A percentile compares a stretch with the other conserved stretches of the same genome.
Conservation (phyloP, 1,140 invertebrate genomes). For the Drosophila santomea region DNA sequence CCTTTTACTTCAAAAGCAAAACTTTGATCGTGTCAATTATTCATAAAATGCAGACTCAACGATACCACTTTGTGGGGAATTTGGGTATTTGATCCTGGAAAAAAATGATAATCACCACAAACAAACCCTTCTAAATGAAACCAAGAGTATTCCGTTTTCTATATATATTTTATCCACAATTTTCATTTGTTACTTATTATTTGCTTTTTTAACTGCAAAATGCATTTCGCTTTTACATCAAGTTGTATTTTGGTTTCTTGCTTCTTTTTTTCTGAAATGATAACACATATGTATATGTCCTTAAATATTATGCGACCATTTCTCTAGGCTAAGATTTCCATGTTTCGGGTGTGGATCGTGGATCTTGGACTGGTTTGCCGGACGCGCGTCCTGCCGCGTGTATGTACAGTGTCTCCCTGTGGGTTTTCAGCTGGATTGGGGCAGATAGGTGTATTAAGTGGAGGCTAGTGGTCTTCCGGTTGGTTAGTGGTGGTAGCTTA, state of each 20-base stretch:
- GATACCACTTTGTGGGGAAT: too few relatives aligned
- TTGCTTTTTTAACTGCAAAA: constrained; percentile 54
- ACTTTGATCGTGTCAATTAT: background rate
- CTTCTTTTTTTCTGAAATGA: constrained; percentile 49
- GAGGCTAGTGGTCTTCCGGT: background rate
- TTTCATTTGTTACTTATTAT: constrained; percentile 33
- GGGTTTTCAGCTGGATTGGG: constrained; percentile 27
- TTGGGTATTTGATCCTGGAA: background rate
- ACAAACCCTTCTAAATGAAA: background rate
- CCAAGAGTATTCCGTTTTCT: constrained; percentile 37
- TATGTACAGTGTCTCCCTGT: constrained; percentile 53
- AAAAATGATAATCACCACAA: background rate
- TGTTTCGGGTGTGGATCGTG: constrained; percentile 19
- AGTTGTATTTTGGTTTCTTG: constrained; percentile 36
- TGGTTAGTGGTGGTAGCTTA: background rate
- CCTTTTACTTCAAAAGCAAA: constrained; percentile 77
- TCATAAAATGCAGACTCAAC: background rate
- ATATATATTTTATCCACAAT: constrained; percentile 72
- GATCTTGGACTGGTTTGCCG: constrained; percentile 11
- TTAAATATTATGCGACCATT: constrained; percentile 59
- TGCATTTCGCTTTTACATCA: constrained; percentile 65
- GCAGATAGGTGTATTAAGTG: constrained; percentile 23
- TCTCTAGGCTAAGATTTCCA: constrained; percentile 44
- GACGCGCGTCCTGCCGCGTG: constrained; percentile 1
- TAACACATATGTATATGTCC: constrained; percentile 60